A percentile compares a stretch with the other conserved stretches of the same genome.
phyloP scores from a whole-genome alignment of 2,797 vertebrate genomes.

The Anguilla pacifica region DNA sequence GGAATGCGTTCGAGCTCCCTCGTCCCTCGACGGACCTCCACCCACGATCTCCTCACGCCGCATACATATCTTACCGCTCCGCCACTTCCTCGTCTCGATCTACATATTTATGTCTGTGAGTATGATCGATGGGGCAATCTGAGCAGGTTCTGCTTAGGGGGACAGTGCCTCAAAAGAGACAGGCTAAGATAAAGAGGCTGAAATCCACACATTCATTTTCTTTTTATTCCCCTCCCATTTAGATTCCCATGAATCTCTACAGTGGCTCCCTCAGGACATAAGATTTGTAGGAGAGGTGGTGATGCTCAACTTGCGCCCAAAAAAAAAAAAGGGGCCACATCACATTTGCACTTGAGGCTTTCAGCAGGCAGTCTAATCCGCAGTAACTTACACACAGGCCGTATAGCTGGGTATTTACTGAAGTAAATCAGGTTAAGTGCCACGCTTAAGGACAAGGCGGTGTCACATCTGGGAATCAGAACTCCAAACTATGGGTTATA shows the following conservation, averaged over 20 bases:
- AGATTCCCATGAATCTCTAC: not conserved
- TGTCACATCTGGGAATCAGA: not conserved
- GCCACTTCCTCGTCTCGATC: not conserved
- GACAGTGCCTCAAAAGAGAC: constrained; percentile 11
- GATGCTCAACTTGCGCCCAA: not conserved
- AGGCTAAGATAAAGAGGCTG: constrained; percentile 20
- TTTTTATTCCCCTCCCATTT: not conserved
- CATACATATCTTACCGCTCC: not conserved
- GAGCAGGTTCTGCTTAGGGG: constrained; percentile 2
- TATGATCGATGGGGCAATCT: constrained; percentile 28
- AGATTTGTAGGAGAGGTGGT: not conserved
- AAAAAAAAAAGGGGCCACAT: not conserved
- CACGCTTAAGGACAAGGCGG: not conserved
- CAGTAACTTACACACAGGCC: not conserved
- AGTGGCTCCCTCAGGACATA: not conserved
- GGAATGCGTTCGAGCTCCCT: not conserved
- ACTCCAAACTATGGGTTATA: not conserved
- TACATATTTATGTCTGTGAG: not conserved
- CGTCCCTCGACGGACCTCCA: not conserved
- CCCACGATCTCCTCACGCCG: not conserved
- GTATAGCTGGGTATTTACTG: not conserved
- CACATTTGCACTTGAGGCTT: not conserved
- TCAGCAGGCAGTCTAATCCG: not conserved
- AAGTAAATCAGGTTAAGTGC: not conserved
- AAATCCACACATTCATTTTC: not conserved